Percentiles rank a stretch among this genome's conserved stretches.
Conservation (phyloP, 2,888 invertebrate species). For the Macropis europaea region DNA sequence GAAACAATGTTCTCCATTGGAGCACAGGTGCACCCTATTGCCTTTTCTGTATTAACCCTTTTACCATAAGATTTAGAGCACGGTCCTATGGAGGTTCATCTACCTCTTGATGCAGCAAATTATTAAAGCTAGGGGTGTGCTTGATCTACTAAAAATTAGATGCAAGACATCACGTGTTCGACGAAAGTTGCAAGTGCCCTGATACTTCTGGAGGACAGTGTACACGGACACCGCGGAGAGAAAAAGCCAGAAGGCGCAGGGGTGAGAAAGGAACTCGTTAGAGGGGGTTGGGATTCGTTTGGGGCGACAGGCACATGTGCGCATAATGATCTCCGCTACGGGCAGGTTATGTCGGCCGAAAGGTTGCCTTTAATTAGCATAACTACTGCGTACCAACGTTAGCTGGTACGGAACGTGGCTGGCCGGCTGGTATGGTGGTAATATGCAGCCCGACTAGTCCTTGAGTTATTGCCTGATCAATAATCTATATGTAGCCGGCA, state of each 20-base stretch:
- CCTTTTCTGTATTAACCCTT: too few relatives aligned
- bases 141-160: too few relatives aligned
- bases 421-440: constrained; percentile 74
- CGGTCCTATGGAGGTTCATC: too few relatives aligned
- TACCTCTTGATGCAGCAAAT: too few relatives aligned
- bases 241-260: background rate
- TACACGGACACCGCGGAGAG: background rate
- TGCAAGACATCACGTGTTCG: too few relatives aligned
- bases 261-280: constrained; percentile 30
- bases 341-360: constrained; percentile 52
- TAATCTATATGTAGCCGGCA: constrained; percentile 78
- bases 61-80: too few relatives aligned
- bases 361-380: constrained; percentile 75
- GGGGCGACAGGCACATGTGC: constrained; percentile 59
- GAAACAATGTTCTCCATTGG: too few relatives aligned
- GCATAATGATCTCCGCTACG: constrained; percentile 60
- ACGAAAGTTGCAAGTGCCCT: too few relatives aligned
- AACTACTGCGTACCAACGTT: constrained; percentile 74
- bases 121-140: too few relatives aligned
- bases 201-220: too few relatives aligned
- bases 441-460: constrained; percentile 79
- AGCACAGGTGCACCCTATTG: too few relatives aligned
- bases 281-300: constrained; percentile 31
- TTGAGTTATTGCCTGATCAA: constrained; percentile 80
- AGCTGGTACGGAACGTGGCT: constrained; percentile 66